Percentiles rank a stretch among this genome's conserved stretches.
These are phyloP conservation scores for Colletes latitarsis DNA, from an alignment of 1,140 invertebrate species.

Conservation along the genomic window DNA sequence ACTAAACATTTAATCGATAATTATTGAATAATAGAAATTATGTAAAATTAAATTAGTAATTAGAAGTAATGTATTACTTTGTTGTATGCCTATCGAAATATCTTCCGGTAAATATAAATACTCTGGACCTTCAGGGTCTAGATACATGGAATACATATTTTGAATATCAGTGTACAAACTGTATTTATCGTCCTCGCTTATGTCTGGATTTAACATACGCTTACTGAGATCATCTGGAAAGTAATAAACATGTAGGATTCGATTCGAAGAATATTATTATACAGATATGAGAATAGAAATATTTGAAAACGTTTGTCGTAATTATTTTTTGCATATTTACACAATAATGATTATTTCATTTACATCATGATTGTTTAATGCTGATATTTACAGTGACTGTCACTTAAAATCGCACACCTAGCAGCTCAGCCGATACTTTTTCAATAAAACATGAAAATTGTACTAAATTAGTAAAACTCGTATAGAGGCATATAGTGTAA, in stretches of 20 bases:
- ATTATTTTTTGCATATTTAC: no score
- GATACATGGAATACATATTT: conserved; percentile 87
- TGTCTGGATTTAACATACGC: conserved; percentile 89
- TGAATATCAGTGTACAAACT: conserved; percentile 86
- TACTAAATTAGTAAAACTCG: no score
- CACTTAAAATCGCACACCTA: no score
- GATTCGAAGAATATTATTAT: not conserved
- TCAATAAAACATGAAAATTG: no score
- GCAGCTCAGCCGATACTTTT: no score
- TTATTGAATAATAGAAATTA: not conserved
- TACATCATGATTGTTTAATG: no score
- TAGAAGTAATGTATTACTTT: conserved; percentile 75
- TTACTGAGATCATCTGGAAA: conserved; percentile 91
- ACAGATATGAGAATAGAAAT: not conserved
- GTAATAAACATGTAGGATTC: conserved; percentile 54
- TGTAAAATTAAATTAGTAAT: not conserved
- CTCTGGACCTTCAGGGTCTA: conserved; percentile 85
- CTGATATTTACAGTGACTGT: no score
- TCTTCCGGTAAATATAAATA: conserved; percentile 85
- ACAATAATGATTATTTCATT: no score
- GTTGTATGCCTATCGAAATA: conserved; percentile 84
- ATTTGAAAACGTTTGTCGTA: no score
- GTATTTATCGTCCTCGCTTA: conserved; percentile 85
- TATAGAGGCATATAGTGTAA: no score
- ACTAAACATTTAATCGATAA: conserved; percentile 75